Percentiles rank a stretch among this genome's conserved stretches.
These are phyloP conservation scores for Drosophila kohkoa DNA, from an alignment of 1,140 invertebrate genomes.

Conservation along the genomic window DNA sequence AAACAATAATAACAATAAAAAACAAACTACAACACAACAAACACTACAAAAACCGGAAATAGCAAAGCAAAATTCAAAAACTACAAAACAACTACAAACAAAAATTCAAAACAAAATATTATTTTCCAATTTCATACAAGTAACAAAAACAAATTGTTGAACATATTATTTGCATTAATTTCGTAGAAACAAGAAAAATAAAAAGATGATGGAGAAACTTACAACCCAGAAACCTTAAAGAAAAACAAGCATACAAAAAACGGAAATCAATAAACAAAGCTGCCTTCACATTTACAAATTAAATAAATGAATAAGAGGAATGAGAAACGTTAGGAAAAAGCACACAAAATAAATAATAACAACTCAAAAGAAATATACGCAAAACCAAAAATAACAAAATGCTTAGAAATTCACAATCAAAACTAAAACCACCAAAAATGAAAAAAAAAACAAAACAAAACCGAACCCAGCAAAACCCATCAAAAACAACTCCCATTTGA, in stretches of 20 bases:
- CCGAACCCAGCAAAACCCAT: constrained; percentile 14
- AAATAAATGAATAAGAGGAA: constrained; percentile 81
- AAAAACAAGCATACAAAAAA: constrained; percentile 72
- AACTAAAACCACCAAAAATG: constrained; percentile 33
- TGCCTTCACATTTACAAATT: constrained; percentile 85
- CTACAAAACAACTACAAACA: constrained; percentile 31
- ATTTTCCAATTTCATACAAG: constrained; percentile 18
- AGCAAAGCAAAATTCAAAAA: constrained; percentile 75
- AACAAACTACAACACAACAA: constrained; percentile 55
- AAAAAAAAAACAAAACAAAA: constrained; percentile 7
- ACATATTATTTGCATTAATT: constrained; percentile 40
- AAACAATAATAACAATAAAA: constrained; percentile 64
- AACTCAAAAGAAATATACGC: constrained; percentile 50
- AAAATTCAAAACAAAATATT: constrained; percentile 5
- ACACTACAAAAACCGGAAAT: constrained; percentile 56
- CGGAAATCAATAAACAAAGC: constrained; percentile 85
- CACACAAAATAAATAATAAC: constrained; percentile 81
- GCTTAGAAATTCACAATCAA: constrained; percentile 32
- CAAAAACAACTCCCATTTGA: constrained; percentile 19
- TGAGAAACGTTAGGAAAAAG: constrained; percentile 71
- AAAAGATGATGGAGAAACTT: constrained; percentile 19
- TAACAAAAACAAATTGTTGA: constrained; percentile 25
- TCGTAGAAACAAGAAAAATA: constrained; percentile 33
- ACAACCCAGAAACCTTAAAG: constrained; percentile 63
- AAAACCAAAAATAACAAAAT: constrained; percentile 27